A percentile compares a stretch with the other conserved stretches of the same genome.
Evolutionary conservation across 2,888 invertebrate genomes (phyloP).

Genomic region (Cloeon dipterum): DNA sequence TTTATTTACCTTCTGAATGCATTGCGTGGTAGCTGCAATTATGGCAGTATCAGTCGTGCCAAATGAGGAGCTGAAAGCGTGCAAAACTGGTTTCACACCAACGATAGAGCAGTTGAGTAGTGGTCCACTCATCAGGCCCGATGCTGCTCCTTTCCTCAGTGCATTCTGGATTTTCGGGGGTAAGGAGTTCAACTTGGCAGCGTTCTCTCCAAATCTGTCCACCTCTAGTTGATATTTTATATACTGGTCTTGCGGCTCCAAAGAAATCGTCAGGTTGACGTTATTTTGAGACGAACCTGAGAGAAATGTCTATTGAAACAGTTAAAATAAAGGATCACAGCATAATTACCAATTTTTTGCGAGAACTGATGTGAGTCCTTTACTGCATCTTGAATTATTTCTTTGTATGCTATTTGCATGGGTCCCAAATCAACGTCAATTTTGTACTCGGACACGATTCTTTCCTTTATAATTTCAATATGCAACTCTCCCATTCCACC

Average conservation of each 20-base stretch:
- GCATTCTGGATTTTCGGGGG: slow-evolving; percentile 41
- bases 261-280: slow-evolving; percentile 35
- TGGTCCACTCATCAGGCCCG: slow-evolving; percentile 59
- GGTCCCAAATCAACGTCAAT: slow-evolving; percentile 79
- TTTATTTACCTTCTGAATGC: slow-evolving; percentile 45
- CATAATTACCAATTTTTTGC: slow-evolving; percentile 41
- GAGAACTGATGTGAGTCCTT: slow-evolving; percentile 28
- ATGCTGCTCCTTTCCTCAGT: slow-evolving; percentile 42
- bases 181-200: slow-evolving; percentile 38
- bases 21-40: slow-evolving; percentile 57
- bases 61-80: slow-evolving; percentile 45
- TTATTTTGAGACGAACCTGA: slow-evolving; percentile 24
- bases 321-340: no score
- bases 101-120: slow-evolving; percentile 65
- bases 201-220: slow-evolving; percentile 41
- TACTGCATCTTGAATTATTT: slow-evolving; percentile 30
- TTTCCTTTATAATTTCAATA: slow-evolving; percentile 75
- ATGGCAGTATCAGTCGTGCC: slow-evolving; percentile 64
- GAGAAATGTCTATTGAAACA: neutral
- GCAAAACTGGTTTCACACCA: slow-evolving; percentile 48
- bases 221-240: slow-evolving; percentile 19
- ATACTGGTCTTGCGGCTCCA: slow-evolving; percentile 21
- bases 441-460: slow-evolving; percentile 69
- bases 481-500: slow-evolving; percentile 96
- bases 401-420: slow-evolving; percentile 78